Evolutionary conservation across 2,888 invertebrate species (phyloP), one percentile per base, ranked within the genome.

Genomic region (Nemotelus nigrinus): DNA sequence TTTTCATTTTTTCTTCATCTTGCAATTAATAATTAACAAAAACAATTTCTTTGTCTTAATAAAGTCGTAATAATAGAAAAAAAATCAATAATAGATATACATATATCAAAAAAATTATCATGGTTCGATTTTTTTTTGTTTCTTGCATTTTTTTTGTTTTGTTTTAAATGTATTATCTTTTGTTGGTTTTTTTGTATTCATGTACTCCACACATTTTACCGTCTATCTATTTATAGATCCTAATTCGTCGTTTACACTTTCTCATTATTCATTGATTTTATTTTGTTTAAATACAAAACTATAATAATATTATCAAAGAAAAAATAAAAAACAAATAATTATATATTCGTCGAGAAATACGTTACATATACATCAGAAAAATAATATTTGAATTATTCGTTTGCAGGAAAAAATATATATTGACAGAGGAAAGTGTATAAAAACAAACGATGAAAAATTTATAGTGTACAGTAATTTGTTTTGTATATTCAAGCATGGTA

Each of bases 281-380:
- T 70, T 25, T 25, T 25, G 72, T 74, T 79, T 79, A 79, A 79
- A 78, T 79, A 79, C 78, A 79, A 79, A 79, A 79, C 78, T 78
- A 79, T 78, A 78, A 78, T 79, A 79, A 79, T 79, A 79, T 78
- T 79, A 79, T 78, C 78, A 79, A 79, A 78, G 76, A 79, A 67
- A 74, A 78, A 65, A 77, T 72, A 58, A 67, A 65, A 68, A 70
- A 77, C 78, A 78, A 74, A 74, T 74, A 74, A 74, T 74, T 63
- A 72, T 72, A 60, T 68, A 39, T 45, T 25, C 25, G 25, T 25
- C 25, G 25, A 25, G 25, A 25, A 25, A 25, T 25, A 25, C 25
- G 25, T 25, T 25, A 25, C 25, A 25, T 25, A 25, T 25, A 25
- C 25, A 25, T 25, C 25, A 25, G 25, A 25, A 25, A 25, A 25